Percentiles rank a stretch among this genome's conserved stretches.
These are phyloP conservation scores for Psittacara wagleri DNA, from an alignment of 2,113 vertebrate genomes.

Conservation along the genomic window DNA sequence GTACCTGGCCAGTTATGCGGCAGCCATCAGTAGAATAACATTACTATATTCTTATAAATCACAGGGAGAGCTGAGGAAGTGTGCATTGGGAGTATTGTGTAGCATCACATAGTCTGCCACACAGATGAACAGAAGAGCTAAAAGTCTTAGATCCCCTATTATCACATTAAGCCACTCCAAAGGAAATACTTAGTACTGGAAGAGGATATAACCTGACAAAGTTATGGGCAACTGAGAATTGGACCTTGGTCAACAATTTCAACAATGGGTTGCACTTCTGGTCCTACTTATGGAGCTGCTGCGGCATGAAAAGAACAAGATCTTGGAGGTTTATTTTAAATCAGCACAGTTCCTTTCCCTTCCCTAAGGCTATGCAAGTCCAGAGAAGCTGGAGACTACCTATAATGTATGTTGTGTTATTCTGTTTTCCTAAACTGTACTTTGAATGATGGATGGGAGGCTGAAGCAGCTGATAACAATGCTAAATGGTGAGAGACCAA, in stretches of 20 bases:
- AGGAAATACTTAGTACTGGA: neutral
- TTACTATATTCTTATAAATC: neutral
- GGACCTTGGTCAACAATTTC: constrained; percentile 6
- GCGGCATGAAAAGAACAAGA: neutral
- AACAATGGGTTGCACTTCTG: neutral
- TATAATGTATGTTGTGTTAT: constrained; percentile 51
- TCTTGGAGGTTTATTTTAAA: neutral
- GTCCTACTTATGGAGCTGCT: neutral
- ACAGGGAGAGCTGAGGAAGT: neutral
- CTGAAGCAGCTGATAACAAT: constrained; percentile 54
- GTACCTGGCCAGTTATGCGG: neutral
- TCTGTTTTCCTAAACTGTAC: constrained; percentile 39
- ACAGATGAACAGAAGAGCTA: neutral
- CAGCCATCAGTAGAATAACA: neutral
- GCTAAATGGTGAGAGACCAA: constrained; percentile 56
- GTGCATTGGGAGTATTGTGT: neutral
- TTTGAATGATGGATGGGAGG: constrained; percentile 24
- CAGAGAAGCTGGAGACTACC: constrained; percentile 18
- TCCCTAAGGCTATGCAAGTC: neutral
- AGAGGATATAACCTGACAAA: neutral
- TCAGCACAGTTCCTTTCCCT: neutral
- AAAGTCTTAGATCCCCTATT: neutral
- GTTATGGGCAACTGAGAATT: neutral
- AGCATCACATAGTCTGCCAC: neutral
- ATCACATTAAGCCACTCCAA: neutral